phyloP scores from a whole-genome alignment of 2,113 vertebrate species.

The Syngnathus floridae region DNA sequence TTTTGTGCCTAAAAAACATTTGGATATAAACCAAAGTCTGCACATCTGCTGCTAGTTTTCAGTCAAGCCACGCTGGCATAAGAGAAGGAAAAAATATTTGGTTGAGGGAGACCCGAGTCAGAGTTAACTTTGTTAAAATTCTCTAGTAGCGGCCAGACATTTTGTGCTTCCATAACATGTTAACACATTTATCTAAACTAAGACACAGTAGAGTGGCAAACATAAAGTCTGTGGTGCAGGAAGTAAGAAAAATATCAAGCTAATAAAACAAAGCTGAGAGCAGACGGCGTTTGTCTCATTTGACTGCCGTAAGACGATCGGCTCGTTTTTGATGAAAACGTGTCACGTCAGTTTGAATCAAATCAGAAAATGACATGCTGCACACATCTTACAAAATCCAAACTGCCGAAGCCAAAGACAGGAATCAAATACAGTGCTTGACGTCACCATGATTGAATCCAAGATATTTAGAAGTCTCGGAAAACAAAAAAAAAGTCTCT shows the following conservation, averaged over 20 bases:
- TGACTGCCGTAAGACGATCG: conserved; percentile 15
- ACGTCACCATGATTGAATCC: conserved; percentile 36
- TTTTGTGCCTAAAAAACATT: conserved; percentile 70
- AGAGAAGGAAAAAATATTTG: conserved; percentile 51
- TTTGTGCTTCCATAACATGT: conserved; percentile 27
- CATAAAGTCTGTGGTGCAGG: conserved; percentile 37
- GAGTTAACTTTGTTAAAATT: conserved; percentile 50
- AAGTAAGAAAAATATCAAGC: conserved; percentile 52
- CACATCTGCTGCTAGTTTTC: conserved; percentile 73
- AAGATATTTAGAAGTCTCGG: conserved; percentile 6
- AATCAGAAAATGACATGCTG: conserved; percentile 6
- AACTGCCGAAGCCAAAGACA: conserved; percentile 15
- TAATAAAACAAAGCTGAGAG: conserved; percentile 34
- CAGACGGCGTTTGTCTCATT: conserved; percentile 43
- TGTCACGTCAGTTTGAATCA: not conserved
- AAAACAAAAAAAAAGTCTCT: not conserved
- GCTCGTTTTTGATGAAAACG: conserved; percentile 5
- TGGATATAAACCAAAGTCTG: conserved; percentile 74
- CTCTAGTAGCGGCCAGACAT: conserved; percentile 32
- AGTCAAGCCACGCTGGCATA: conserved; percentile 59
- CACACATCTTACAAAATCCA: conserved; percentile 25
- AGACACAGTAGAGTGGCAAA: conserved; percentile 27
- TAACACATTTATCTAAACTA: conserved; percentile 30
- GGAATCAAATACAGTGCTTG: conserved; percentile 20
- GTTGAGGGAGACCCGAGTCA: conserved; percentile 42